A percentile compares a stretch with the other conserved stretches of the same genome.
These are phyloP conservation scores for Drosophila melanica DNA, from an alignment of 1,140 invertebrate species.

Conservation along the genomic window DNA sequence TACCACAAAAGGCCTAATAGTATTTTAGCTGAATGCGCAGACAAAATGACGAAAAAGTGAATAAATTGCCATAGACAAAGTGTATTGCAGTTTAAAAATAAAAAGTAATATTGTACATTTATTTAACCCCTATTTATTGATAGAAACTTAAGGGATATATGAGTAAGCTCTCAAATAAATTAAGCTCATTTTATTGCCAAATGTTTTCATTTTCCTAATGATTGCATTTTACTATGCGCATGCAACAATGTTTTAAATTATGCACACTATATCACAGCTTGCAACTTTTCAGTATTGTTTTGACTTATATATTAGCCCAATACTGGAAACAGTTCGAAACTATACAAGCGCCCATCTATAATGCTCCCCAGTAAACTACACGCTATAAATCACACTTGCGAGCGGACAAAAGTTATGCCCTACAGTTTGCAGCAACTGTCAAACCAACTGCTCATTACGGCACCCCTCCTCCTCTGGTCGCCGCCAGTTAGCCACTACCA, in stretches of 20 bases:
- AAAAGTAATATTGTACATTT: too few species aligned
- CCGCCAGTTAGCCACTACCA: conserved; percentile 16
- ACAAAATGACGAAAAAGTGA: not conserved
- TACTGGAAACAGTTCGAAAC: conserved; percentile 51
- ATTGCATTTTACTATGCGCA: conserved; percentile 23
- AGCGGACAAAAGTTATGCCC: conserved; percentile 68
- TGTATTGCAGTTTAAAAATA: too few species aligned
- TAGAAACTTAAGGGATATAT: not conserved
- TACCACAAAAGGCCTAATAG: not conserved
- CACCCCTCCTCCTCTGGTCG: conserved; percentile 5
- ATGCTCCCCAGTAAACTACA: conserved; percentile 44
- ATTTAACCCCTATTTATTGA: too few species aligned
- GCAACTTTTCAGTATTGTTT: conserved; percentile 45
- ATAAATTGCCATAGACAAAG: not conserved
- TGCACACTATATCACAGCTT: conserved; percentile 37
- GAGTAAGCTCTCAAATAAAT: conserved; percentile 12
- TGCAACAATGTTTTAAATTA: conserved; percentile 35
- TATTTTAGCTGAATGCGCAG: not conserved
- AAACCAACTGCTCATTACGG: conserved; percentile 78
- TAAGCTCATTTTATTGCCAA: conserved; percentile 1
- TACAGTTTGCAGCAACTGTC: conserved; percentile 69
- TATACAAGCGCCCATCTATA: conserved; percentile 56
- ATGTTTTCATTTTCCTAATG: not conserved
- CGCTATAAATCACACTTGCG: conserved; percentile 68
- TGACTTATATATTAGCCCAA: conserved; percentile 44